phyloP scores from a whole-genome alignment of 2,113 vertebrate genomes.

The Glaucomys volans region DNA sequence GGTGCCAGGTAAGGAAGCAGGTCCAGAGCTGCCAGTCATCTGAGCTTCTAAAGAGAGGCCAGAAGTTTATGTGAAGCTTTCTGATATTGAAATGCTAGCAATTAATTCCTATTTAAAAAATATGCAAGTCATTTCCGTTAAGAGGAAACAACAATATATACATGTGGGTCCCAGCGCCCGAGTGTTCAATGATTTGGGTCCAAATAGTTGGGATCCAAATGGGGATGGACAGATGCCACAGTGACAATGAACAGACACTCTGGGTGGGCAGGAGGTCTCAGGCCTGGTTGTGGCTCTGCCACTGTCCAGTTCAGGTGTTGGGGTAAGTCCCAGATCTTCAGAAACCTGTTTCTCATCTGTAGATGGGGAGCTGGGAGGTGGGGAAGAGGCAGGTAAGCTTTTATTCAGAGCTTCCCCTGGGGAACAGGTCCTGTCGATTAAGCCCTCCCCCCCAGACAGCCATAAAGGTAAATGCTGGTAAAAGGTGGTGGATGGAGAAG shows the following conservation, averaged over 20 bases:
- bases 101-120: background rate
- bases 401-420: background rate
- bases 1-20: background rate
- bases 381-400: fast-evolving
- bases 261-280: background rate
- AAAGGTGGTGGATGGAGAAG: fast-evolving
- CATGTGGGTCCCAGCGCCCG: too few relatives aligned
- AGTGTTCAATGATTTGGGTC: background rate
- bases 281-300: background rate
- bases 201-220: background rate
- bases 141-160: background rate
- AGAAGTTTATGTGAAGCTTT: background rate
- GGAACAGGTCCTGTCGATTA: too few relatives aligned
- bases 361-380: background rate
- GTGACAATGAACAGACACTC: fast-evolving
- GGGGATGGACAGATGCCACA: background rate
- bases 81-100: background rate
- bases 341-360: background rate
- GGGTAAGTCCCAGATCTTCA: background rate
- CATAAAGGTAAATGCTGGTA: background rate
- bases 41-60: background rate
- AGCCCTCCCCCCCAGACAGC: background rate
- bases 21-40: background rate
- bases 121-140: background rate
- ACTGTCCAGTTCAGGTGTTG: background rate